Percentiles rank a stretch among this genome's conserved stretches.
These are phyloP conservation scores for Seriola dumerili DNA, from an alignment of 2,113 vertebrate genomes.

Conservation along the genomic window DNA sequence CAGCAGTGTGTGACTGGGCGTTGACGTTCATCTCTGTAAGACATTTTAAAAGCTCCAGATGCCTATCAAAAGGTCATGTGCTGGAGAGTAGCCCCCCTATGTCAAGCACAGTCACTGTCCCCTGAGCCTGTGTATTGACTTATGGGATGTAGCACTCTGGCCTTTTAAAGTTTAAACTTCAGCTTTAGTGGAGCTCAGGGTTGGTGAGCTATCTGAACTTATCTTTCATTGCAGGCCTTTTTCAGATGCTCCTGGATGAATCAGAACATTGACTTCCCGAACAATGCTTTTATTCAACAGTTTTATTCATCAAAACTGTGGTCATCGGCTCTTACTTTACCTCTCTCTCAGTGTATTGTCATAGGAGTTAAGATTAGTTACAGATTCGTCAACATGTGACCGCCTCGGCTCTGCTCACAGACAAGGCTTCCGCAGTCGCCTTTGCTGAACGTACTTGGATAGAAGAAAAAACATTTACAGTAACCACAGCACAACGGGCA, in stretches of 20 bases:
- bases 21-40: constrained; percentile 50
- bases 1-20: constrained; percentile 43
- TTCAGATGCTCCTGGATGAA: constrained; percentile 26
- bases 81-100: constrained; percentile 60
- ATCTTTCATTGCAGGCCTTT: constrained; percentile 33
- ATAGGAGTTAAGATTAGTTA: constrained; percentile 29
- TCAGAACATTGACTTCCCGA: constrained; percentile 5
- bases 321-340: constrained; percentile 8
- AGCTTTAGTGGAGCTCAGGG: constrained; percentile 29
- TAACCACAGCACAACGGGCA: not conserved
- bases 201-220: constrained; percentile 34
- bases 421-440: not conserved
- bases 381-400: constrained; percentile 12
- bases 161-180: constrained; percentile 64
- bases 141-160: constrained; percentile 57
- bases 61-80: constrained; percentile 73
- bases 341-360: not conserved
- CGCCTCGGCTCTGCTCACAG: not conserved
- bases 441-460: not conserved
- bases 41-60: constrained; percentile 73
- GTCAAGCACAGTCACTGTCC: constrained; percentile 65
- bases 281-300: constrained; percentile 6
- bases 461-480: not conserved
- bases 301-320: not conserved
- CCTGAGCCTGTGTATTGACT: constrained; percentile 58